phyloP scores from a whole-genome alignment of 2,888 invertebrate genomes.

The Eupelmus urozonus region DNA sequence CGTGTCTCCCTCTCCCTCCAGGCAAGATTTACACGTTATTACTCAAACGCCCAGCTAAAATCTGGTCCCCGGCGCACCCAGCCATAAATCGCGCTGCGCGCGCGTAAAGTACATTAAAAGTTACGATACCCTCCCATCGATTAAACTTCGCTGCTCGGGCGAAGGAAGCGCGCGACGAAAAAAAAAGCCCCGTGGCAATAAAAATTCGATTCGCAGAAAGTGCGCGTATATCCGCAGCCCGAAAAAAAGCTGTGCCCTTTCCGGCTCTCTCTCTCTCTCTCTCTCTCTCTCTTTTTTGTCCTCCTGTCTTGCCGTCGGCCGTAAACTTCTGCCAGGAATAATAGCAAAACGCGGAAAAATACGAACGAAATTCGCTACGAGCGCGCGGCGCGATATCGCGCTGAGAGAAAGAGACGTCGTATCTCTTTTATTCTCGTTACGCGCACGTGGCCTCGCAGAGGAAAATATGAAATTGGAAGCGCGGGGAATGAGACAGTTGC shows the following conservation, averaged over 20 bases:
- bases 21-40: slow-evolving; percentile 36
- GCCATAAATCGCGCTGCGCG: slow-evolving; percentile 20
- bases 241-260: background rate
- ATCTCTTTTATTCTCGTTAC: no score
- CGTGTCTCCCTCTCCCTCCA: background rate
- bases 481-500: no score
- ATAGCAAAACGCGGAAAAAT: slow-evolving; percentile 6
- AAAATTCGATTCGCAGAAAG: slow-evolving; percentile 36
- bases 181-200: slow-evolving; percentile 4
- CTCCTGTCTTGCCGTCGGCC: background rate
- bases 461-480: background rate
- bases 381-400: background rate
- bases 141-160: slow-evolving; percentile 1
- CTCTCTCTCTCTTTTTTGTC: background rate
- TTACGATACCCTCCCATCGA: slow-evolving; percentile 41
- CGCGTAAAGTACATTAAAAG: slow-evolving; percentile 39
- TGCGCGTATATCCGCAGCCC: background rate
- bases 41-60: background rate
- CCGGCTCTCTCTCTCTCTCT: background rate
- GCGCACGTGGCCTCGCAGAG: no score
- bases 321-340: slow-evolving; percentile 13
- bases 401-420: background rate
- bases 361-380: background rate
- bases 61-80: background rate
- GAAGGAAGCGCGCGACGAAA: background rate